Base-by-base conservation (phyloP, 2,113 vertebrate genomes). In the Daubentonia madagascariensis region DNA sequence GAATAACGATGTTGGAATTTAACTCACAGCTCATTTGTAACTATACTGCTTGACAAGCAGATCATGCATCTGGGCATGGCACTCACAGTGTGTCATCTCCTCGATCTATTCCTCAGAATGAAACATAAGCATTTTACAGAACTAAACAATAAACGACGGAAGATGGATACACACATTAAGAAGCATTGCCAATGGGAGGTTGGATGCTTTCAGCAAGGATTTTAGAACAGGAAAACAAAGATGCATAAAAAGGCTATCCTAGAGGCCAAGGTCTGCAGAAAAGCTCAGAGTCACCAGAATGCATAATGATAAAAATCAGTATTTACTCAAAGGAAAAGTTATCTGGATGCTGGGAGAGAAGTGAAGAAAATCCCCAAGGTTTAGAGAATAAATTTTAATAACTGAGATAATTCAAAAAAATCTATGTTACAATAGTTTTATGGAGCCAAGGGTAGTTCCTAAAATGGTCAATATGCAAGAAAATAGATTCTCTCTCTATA, bases 101-200 rank as follows among this genome's bases (percentile, higher is more conserved):
- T 93, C 16, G 6, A 95, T 95, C 81, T 91, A 93, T 78, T 88
- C 72, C 92, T 96, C 52, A 95, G 52, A 72, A 89, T 73, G 54
- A 96, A 97, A 96, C 61, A 52, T 76, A 96, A 97, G 45, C 61
- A 97, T 88, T 97, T 89, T 95, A 94, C 32, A 95, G 61, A 96
- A 87, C 92, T 88, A 95, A 97, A 92, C 81, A 96, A 95, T 92
- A 96, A 94, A 94, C 91, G 83, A 91, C 68, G 81, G 61, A 10
- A 76, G 59, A 96, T n/a, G 88, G 89, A 95, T 88, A 97, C 45
- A 89, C 22, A 96, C 65, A 96, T 75, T 97, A 63, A 94, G 65
- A 97, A 61, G 91, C 25, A 91, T 8, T 75, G 92, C 67, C 65
- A 97, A 90, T 65, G 63, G 18, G 73, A 84, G 94, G 54, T 70